A percentile compares a stretch with the other conserved stretches of the same genome.
Evolutionary conservation across 2,113 vertebrate species (phyloP).

Genomic region (Leptosomus discolor): DNA sequence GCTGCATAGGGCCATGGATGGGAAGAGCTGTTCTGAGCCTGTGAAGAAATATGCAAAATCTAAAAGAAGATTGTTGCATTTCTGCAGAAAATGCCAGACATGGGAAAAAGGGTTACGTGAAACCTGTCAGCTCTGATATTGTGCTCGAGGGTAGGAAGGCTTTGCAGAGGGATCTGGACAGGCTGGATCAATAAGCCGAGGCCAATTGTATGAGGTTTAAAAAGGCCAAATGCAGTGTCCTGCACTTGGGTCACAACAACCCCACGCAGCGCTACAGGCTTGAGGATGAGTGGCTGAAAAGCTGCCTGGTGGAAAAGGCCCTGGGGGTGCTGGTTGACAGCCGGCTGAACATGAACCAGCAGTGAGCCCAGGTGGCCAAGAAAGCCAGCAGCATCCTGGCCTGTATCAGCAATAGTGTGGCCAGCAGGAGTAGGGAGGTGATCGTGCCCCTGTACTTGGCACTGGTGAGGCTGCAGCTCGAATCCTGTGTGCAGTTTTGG

Average conservation of each 20-base stretch:
- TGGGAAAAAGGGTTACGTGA: not conserved
- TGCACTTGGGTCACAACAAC: not conserved
- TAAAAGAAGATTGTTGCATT: not conserved
- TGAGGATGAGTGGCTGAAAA: not conserved
- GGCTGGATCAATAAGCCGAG: accelerated
- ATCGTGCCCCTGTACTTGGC: not conserved
- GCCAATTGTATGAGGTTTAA: not conserved
- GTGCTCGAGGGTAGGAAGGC: not conserved
- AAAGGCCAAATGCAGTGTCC: accelerated
- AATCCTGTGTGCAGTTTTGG: not conserved
- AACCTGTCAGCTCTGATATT: not conserved
- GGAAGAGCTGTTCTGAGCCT: not conserved
- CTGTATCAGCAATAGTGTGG: accelerated
- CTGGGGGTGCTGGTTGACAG: not conserved
- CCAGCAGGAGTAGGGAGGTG: no score
- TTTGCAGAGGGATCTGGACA: not conserved
- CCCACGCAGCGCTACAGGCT: not conserved
- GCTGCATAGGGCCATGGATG: not conserved
- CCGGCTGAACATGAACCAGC: not conserved
- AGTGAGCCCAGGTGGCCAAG: not conserved
- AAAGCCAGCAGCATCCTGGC: not conserved
- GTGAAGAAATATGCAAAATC: not conserved
- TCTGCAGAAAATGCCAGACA: not conserved
- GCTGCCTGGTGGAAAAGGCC: accelerated
- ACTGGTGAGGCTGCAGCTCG: accelerated